These are phyloP conservation scores for Sebastes cheni DNA, from an alignment of 2,797 vertebrate species.

Conservation along the genomic window DNA sequence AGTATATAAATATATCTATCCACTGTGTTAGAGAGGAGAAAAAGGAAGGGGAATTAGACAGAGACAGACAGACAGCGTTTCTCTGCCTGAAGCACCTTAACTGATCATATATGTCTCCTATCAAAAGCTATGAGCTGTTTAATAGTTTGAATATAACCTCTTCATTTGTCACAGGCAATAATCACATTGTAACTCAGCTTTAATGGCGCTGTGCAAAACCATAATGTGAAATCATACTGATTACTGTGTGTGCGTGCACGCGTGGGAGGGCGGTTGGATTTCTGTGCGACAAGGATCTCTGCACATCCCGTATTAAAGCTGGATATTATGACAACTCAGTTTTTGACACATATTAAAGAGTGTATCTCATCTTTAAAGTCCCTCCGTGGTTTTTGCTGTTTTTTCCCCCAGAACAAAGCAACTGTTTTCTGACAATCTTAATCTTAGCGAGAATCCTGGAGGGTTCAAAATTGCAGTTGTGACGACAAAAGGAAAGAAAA, in stretches of 20 bases:
- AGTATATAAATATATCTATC: slow-evolving; percentile 36
- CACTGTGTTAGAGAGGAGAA: slow-evolving; percentile 9
- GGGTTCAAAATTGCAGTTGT: slow-evolving; percentile 45
- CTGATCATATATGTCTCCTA: slow-evolving; percentile 81
- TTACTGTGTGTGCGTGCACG: slow-evolving; percentile 57
- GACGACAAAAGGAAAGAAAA: slow-evolving; percentile 38
- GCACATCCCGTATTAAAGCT: slow-evolving; percentile 63
- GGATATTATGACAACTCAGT: slow-evolving; percentile 62
- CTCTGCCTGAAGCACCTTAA: slow-evolving; percentile 75
- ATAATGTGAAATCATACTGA: slow-evolving; percentile 77
- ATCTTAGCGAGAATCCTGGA: slow-evolving; percentile 23
- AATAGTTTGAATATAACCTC: slow-evolving; percentile 82
- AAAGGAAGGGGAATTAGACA: slow-evolving; percentile 16
- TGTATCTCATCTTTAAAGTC: slow-evolving; percentile 54
- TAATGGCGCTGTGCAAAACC: slow-evolving; percentile 76
- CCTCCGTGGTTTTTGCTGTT: slow-evolving; percentile 4
- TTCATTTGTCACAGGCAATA: slow-evolving; percentile 85
- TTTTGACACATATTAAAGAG: slow-evolving; percentile 58
- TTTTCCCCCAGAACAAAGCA: slow-evolving; percentile 24
- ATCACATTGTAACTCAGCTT: slow-evolving; percentile 81
- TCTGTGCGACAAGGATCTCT: slow-evolving; percentile 58
- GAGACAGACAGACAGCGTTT: slow-evolving; percentile 44
- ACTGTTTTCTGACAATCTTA: slow-evolving; percentile 42
- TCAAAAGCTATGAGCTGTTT: slow-evolving; percentile 84
- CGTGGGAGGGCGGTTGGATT: slow-evolving; percentile 43